Percentiles rank a stretch among this genome's conserved stretches.
Evolutionary conservation across 1,140 invertebrate genomes (phyloP).

Genomic region (Ips nitidus): DNA sequence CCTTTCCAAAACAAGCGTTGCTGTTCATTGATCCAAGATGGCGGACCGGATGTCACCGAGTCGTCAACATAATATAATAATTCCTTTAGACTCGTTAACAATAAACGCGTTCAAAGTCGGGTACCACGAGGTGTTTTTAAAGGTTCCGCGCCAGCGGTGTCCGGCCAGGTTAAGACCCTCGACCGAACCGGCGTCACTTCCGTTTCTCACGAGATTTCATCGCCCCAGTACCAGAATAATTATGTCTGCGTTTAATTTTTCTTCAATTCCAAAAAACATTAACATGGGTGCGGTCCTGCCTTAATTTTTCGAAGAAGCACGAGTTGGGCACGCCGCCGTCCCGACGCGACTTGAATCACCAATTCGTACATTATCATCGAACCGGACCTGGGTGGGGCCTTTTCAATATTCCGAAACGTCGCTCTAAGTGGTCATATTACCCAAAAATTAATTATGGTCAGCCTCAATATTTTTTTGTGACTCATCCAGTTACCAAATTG

Average conservation of each 20-base stretch:
- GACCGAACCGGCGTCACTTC: constrained; percentile 12
- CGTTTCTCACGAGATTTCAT: constrained; percentile 28
- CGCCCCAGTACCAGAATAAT: constrained; percentile 10
- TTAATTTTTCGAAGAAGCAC: constrained; percentile 13
- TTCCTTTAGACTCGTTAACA: too few relatives aligned
- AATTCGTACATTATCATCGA: neutral
- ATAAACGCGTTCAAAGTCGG: too few relatives aligned
- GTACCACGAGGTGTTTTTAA: neutral
- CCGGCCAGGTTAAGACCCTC: constrained; percentile 21
- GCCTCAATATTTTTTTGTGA: too few relatives aligned
- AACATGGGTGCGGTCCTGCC: constrained; percentile 3
- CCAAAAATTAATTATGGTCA: neutral
- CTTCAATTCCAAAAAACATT: neutral
- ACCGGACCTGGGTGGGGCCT: neutral
- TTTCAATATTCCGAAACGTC: neutral
- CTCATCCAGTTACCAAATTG: too few relatives aligned
- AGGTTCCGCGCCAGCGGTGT: constrained; percentile 16
- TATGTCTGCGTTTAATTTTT: neutral
- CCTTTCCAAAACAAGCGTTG: too few relatives aligned
- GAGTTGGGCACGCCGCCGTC: constrained; percentile 12
- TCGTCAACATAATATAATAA: too few relatives aligned
- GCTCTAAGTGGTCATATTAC: neutral
- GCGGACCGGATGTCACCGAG: too few relatives aligned
- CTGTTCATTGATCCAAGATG: too few relatives aligned
- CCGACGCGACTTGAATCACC: neutral